Evolutionary conservation across 2,888 invertebrate species (phyloP).

Genomic region (Drosophila nigritarsus): DNA sequence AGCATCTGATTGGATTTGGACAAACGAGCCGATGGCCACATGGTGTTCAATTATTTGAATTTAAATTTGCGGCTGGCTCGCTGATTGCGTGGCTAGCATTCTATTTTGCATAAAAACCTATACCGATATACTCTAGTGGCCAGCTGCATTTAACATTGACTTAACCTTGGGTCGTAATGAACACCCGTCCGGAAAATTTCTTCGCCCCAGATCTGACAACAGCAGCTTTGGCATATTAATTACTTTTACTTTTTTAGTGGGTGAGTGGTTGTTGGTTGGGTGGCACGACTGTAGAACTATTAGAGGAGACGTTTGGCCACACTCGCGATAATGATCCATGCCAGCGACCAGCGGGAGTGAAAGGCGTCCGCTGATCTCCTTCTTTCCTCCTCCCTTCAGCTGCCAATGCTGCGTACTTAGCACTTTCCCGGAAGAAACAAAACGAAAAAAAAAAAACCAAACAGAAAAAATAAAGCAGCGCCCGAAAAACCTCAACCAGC

Average conservation of each 20-base stretch:
- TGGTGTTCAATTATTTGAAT: conserved; percentile 36
- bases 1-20: conserved; percentile 23
- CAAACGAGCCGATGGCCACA: conserved; percentile 31
- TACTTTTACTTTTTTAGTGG: conserved; percentile 56
- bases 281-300: conserved; percentile 32
- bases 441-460: conserved; percentile 15
- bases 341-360: conserved; percentile 64
- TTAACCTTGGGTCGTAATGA: conserved; percentile 60
- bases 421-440: conserved; percentile 57
- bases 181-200: conserved; percentile 7
- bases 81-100: conserved; percentile 28
- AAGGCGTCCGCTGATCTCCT: conserved; percentile 42
- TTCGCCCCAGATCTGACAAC: conserved; percentile 26
- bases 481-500: conserved; percentile 55
- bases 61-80: conserved; percentile 20
- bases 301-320: conserved; percentile 21
- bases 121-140: not conserved
- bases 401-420: conserved; percentile 60
- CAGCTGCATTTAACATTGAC: conserved; percentile 50
- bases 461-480: conserved; percentile 21
- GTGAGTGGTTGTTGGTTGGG: not conserved
- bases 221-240: conserved; percentile 73
- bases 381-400: not conserved
- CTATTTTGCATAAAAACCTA: conserved; percentile 25
- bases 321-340: conserved; percentile 64